phyloP scores from a whole-genome alignment of 2,888 invertebrate species.

The Lasioglossum zephyrum region DNA sequence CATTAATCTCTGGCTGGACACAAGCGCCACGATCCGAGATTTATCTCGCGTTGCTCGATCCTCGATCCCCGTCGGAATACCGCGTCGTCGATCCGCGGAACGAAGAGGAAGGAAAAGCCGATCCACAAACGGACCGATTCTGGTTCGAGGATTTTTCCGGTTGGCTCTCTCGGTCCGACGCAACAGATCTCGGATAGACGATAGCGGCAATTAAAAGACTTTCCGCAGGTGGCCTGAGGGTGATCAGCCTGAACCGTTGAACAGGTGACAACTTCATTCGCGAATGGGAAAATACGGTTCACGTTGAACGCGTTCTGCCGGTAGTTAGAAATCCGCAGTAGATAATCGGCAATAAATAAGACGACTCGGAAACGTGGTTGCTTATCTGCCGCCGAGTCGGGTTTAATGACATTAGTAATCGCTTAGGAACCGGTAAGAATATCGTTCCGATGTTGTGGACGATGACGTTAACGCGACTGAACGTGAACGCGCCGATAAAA shows the following conservation, averaged over 20 bases:
- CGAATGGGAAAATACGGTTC: slow-evolving; percentile 4
- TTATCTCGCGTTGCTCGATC: neutral
- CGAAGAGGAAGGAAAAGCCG: neutral
- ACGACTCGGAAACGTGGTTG: slow-evolving; percentile 1
- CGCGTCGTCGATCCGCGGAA: neutral
- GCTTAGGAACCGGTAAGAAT: slow-evolving; percentile 25
- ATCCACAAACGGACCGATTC: slow-evolving; percentile 38
- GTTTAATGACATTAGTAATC: slow-evolving; percentile 49
- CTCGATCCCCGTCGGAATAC: neutral
- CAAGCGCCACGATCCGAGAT: neutral
- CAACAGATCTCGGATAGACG: slow-evolving; percentile 17
- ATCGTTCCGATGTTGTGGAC: neutral
- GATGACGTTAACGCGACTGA: slow-evolving; percentile 3
- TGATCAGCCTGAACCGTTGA: slow-evolving; percentile 1
- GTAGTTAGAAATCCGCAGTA: neutral
- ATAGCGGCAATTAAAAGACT: slow-evolving; percentile 26
- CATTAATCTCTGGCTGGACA: neutral
- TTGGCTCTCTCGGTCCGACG: too few species aligned
- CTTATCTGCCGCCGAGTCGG: slow-evolving; percentile 45
- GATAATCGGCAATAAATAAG: slow-evolving; percentile 53
- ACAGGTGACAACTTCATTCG: slow-evolving; percentile 48
- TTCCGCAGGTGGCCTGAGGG: neutral
- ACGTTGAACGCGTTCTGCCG: neutral
- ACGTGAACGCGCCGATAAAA: neutral
- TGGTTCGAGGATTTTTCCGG: slow-evolving; percentile 29